Conservation (phyloP, 2,113 vertebrate species). For the Phyllopteryx taeniolatus region DNA sequence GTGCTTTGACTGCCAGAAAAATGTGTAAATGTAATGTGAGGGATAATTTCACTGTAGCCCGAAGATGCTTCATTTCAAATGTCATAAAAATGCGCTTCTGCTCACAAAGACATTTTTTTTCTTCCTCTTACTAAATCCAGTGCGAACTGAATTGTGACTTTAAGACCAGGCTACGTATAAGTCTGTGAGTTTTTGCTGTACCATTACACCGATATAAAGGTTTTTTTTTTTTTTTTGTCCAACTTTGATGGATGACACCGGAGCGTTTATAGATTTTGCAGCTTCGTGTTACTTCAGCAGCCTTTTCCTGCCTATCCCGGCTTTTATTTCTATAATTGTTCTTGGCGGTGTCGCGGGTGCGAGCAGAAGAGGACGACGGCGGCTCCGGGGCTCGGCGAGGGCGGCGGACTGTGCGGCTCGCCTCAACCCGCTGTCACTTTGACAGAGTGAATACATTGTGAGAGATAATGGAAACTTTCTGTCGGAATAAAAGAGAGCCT, state of each 20-base stretch:
- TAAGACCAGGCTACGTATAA: no score
- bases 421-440: slow-evolving; percentile 85
- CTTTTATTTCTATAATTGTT: slow-evolving; percentile 6
- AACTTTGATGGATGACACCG: slow-evolving; percentile 47
- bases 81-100: no score
- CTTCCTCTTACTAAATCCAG: no score
- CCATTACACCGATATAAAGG: neutral
- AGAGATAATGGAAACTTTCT: slow-evolving; percentile 97
- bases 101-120: no score
- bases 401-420: slow-evolving; percentile 80
- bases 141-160: no score
- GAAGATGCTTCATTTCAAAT: no score
- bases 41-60: no score
- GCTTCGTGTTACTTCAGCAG: slow-evolving; percentile 55
- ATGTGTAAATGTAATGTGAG: no score
- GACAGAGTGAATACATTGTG: slow-evolving; percentile 95
- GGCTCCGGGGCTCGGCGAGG: slow-evolving; percentile 69
- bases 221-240: slow-evolving; percentile 18
- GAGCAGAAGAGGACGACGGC: slow-evolving; percentile 67
- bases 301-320: slow-evolving; percentile 53
- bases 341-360: neutral
- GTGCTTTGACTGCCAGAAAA: no score
- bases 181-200: no score
- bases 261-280: slow-evolving; percentile 56
- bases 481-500: slow-evolving; percentile 89